Evolutionary conservation across 2,113 vertebrate species (phyloP).

Genomic region (Perca fluviatilis): DNA sequence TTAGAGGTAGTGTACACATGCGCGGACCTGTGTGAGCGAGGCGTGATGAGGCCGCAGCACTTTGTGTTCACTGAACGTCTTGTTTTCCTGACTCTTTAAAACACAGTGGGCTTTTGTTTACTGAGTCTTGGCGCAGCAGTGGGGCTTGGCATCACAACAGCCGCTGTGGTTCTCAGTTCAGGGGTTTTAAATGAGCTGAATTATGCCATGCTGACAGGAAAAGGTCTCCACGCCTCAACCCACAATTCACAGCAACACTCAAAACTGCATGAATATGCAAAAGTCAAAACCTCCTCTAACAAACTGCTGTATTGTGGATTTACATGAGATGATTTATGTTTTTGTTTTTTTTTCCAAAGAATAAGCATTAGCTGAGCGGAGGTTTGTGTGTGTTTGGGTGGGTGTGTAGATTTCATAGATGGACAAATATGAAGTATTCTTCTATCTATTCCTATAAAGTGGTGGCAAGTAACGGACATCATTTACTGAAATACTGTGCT

Average conservation of each 20-base stretch:
- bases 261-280: constrained; percentile 49
- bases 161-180: constrained; percentile 62
- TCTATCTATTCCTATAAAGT: not conserved
- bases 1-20: not conserved
- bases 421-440: not conserved
- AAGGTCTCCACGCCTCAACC: constrained; percentile 45
- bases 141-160: constrained; percentile 60
- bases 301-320: constrained; percentile 9
- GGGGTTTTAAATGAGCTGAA: constrained; percentile 66
- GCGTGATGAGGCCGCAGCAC: constrained; percentile 26
- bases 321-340: not conserved
- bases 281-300: constrained; percentile 15
- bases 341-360: constrained; percentile 13
- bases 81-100: constrained; percentile 46
- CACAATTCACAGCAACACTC: constrained; percentile 51
- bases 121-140: constrained; percentile 57
- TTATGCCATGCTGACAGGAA: constrained; percentile 72
- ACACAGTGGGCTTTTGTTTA: constrained; percentile 81
- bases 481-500: not conserved
- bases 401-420: not conserved
- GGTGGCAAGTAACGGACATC: not conserved
- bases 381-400: not conserved
- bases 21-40: not conserved
- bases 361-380: constrained; percentile 21
- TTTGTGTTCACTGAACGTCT: constrained; percentile 49